Evolutionary conservation across 2,113 vertebrate genomes (phyloP).

Genomic region (Bungarus multicinctus): DNA sequence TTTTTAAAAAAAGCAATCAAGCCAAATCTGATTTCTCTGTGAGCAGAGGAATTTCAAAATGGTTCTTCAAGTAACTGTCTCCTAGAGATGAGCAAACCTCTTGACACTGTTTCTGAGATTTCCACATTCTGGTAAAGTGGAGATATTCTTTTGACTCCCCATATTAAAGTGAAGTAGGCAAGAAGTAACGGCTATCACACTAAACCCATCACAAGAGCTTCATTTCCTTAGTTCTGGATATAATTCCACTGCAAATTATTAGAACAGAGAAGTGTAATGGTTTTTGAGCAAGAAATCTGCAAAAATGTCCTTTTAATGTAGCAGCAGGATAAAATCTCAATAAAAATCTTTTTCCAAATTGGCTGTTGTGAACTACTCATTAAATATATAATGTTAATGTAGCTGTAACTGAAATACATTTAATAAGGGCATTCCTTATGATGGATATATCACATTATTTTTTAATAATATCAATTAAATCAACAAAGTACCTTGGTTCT

Average conservation of each 20-base stretch:
- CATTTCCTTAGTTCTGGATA: background rate
- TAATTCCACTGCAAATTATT: constrained; percentile 5
- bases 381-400: constrained; percentile 18
- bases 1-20: background rate
- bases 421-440: constrained; percentile 24
- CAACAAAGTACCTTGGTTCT: background rate
- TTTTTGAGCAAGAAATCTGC: constrained; percentile 3
- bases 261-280: background rate
- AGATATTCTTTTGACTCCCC: background rate
- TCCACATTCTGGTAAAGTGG: background rate
- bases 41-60: background rate
- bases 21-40: background rate
- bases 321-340: constrained; percentile 11
- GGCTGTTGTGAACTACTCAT: background rate
- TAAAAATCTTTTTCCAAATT: constrained; percentile 15
- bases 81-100: background rate
- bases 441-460: constrained; percentile 12
- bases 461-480: background rate
- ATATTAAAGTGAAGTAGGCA: background rate
- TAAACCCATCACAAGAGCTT: background rate
- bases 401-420: constrained; percentile 5
- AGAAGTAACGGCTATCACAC: background rate
- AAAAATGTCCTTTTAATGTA: constrained; percentile 34
- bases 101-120: background rate
- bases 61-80: background rate